A percentile compares a stretch with the other conserved stretches of the same genome.
phyloP scores from a whole-genome alignment of 2,113 vertebrate genomes.

The Periophthalmus modestus region DNA sequence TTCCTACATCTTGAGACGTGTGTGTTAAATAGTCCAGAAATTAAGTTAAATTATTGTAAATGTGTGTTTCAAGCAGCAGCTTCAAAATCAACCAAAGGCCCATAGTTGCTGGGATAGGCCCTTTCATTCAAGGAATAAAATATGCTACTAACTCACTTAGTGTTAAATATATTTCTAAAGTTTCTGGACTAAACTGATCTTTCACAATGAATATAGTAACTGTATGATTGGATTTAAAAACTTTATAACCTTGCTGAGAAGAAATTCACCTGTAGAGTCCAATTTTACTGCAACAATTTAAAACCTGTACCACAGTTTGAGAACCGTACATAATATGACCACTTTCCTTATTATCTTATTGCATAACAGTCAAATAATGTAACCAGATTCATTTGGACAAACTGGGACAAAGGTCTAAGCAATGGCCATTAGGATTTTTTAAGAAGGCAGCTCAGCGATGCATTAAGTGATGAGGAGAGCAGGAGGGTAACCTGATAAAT shows the following conservation, averaged over 20 bases:
- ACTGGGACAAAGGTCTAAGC: slow-evolving; percentile 57
- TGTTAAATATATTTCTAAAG: no score
- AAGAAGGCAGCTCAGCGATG: slow-evolving; percentile 51
- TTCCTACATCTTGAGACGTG: background rate
- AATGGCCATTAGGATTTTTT: slow-evolving; percentile 59
- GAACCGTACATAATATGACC: background rate
- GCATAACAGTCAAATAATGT: slow-evolving; percentile 40
- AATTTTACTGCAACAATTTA: background rate
- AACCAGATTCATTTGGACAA: slow-evolving; percentile 49
- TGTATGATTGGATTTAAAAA: no score
- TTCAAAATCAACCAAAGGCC: background rate
- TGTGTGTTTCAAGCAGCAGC: background rate
- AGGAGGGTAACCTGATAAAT: slow-evolving; percentile 72
- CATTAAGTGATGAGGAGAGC: slow-evolving; percentile 59
- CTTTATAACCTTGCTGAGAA: background rate
- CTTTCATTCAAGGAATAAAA: background rate
- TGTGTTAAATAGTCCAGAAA: background rate
- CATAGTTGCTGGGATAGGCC: background rate
- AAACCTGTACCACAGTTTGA: background rate
- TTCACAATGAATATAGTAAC: no score
- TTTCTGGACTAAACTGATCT: no score
- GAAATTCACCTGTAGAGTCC: background rate
- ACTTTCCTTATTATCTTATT: slow-evolving; percentile 37
- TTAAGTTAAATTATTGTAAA: background rate
- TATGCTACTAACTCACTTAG: background rate